phyloP scores from a whole-genome alignment of 1,140 invertebrate genomes.

The Platorchestia sp. region DNA sequence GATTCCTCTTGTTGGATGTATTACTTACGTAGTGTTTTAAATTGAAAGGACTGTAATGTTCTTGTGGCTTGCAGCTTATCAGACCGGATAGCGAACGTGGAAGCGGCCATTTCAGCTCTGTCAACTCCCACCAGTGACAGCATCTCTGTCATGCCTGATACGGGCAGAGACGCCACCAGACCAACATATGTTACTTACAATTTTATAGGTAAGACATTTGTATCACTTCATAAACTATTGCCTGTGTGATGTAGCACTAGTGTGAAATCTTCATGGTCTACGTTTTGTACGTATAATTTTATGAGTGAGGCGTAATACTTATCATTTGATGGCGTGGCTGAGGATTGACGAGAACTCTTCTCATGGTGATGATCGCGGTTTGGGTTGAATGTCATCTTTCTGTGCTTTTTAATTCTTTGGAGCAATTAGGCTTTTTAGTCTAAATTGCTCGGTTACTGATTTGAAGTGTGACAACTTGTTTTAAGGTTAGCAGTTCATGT shows the following conservation, averaged over 20 bases:
- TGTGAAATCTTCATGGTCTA: neutral
- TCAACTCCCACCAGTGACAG: neutral
- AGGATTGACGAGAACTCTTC: too few species aligned
- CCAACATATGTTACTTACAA: conserved; percentile 21
- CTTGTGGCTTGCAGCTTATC: neutral
- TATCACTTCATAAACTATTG: neutral
- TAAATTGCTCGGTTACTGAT: too few species aligned
- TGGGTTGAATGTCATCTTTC: too few species aligned
- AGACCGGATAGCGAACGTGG: conserved; percentile 18
- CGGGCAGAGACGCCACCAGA: neutral
- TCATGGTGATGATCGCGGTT: too few species aligned
- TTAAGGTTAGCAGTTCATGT: too few species aligned
- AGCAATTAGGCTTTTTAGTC: too few species aligned
- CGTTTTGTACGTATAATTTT: neutral
- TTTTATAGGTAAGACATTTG: conserved; percentile 3
- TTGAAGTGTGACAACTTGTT: too few species aligned
- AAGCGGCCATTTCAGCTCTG: conserved; percentile 15
- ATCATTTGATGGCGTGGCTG: too few species aligned
- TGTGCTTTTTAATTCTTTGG: too few species aligned
- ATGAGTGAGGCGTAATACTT: too few species aligned
- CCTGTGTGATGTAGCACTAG: neutral
- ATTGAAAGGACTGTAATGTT: neutral
- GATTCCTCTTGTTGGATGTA: neutral
- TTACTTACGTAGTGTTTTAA: neutral
- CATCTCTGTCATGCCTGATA: neutral